Conservation (phyloP, 2,797 vertebrate genomes). For the Erithacus rubecula region DNA sequence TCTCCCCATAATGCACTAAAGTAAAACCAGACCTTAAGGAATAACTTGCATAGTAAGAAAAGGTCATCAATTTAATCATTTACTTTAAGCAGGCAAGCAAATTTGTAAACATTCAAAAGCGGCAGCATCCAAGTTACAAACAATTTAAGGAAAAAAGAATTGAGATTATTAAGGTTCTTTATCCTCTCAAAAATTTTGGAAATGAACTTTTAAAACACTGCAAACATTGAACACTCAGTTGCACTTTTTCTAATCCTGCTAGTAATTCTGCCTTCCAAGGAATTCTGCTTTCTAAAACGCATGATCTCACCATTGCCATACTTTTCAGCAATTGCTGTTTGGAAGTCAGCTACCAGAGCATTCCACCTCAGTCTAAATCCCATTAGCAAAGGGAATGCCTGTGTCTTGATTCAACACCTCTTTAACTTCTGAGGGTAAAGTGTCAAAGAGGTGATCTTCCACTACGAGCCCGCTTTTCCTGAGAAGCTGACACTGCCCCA, state of each 20-base stretch:
- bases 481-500: constrained; percentile 90
- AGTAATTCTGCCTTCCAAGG: constrained; percentile 57
- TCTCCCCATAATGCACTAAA: constrained; percentile 38
- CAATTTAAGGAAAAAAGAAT: constrained; percentile 76
- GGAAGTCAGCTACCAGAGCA: constrained; percentile 38
- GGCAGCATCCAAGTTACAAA: constrained; percentile 82
- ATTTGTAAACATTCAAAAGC: constrained; percentile 84
- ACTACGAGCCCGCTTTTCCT: constrained; percentile 89
- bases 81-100: constrained; percentile 82
- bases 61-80: constrained; percentile 79
- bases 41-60: constrained; percentile 78
- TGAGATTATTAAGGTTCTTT: constrained; percentile 74
- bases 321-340: constrained; percentile 46
- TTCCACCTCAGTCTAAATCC: constrained; percentile 75
- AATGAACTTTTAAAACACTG: constrained; percentile 76
- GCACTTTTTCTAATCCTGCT: constrained; percentile 65
- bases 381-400: constrained; percentile 85
- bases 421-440: constrained; percentile 92
- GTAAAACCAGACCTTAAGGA: constrained; percentile 71
- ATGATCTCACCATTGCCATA: constrained; percentile 46
- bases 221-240: constrained; percentile 69
- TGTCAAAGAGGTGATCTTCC: constrained; percentile 96
- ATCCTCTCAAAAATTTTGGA: constrained; percentile 63
- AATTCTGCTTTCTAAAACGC: constrained; percentile 67
- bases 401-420: constrained; percentile 93